Conservation (phyloP, 2,797 vertebrate species). For the Cheirogaleus major region DNA sequence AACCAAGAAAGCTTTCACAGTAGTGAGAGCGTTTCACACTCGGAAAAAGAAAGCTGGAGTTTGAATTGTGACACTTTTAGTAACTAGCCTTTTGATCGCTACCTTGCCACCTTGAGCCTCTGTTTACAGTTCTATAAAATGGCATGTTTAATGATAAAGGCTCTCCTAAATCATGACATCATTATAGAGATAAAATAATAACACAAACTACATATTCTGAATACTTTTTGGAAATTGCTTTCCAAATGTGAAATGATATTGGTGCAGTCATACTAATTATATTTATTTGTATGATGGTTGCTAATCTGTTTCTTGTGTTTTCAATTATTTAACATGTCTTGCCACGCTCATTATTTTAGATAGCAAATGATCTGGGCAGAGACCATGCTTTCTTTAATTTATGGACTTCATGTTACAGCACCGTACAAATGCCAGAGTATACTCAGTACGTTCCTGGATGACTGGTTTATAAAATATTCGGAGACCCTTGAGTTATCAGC, state of each 20-base stretch:
- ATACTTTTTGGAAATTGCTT: not conserved
- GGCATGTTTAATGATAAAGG: not conserved
- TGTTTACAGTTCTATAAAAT: not conserved
- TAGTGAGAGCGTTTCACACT: not conserved
- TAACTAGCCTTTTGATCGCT: not conserved
- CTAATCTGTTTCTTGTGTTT: not conserved
- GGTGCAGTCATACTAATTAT: not conserved
- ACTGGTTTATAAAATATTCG: not conserved
- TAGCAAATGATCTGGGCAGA: not conserved
- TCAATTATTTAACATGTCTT: not conserved
- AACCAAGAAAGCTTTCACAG: not conserved
- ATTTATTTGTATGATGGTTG: not conserved
- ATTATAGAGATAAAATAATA: not conserved
- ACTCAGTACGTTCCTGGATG: not conserved
- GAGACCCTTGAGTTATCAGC: not conserved
- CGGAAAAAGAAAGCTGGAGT: not conserved
- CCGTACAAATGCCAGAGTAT: not conserved
- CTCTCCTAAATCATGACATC: not conserved
- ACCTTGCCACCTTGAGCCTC: not conserved
- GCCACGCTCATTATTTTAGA: not conserved
- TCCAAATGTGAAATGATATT: not conserved
- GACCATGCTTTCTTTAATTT: not conserved
- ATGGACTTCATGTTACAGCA: not conserved
- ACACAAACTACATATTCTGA: rapidly evolving
- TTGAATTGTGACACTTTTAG: not conserved